phyloP scores from a whole-genome alignment of 1,140 invertebrate genomes.

The Hormaphis cornu region DNA sequence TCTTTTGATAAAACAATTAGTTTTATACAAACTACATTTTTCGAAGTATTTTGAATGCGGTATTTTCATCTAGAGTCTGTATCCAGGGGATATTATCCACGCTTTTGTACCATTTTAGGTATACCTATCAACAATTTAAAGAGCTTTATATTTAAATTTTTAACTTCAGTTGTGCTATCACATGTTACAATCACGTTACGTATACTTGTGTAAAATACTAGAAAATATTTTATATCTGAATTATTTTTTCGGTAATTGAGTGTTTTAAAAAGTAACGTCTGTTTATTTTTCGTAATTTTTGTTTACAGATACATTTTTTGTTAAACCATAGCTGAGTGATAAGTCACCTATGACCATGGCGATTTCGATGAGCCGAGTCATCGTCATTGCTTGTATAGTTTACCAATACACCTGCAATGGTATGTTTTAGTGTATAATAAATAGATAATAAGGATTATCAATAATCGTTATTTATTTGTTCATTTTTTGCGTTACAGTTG shows the following conservation, averaged over 20 bases:
- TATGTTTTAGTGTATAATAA: background rate
- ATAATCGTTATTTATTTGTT: background rate
- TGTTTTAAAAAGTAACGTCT: background rate
- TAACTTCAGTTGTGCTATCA: background rate
- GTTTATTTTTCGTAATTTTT: background rate
- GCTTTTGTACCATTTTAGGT: too few species aligned
- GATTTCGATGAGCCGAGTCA: constrained; percentile 6
- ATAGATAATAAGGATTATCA: too few species aligned
- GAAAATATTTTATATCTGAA: background rate
- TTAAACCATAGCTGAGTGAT: background rate
- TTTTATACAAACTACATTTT: too few species aligned
- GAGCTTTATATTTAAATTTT: too few species aligned
- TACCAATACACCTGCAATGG: background rate
- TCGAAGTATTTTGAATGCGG: too few species aligned
- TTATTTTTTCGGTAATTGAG: background rate
- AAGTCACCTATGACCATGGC: background rate
- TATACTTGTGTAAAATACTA: background rate
- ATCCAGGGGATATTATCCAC: too few species aligned
- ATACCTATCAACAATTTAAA: too few species aligned
- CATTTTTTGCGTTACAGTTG: background rate
- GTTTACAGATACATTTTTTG: background rate
- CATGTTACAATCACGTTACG: background rate
- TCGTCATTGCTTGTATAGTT: background rate
- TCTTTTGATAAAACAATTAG: too few species aligned
- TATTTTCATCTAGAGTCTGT: too few species aligned